Evolutionary conservation across 2,888 invertebrate genomes (phyloP).

Genomic region (Dioctria rufipes): DNA sequence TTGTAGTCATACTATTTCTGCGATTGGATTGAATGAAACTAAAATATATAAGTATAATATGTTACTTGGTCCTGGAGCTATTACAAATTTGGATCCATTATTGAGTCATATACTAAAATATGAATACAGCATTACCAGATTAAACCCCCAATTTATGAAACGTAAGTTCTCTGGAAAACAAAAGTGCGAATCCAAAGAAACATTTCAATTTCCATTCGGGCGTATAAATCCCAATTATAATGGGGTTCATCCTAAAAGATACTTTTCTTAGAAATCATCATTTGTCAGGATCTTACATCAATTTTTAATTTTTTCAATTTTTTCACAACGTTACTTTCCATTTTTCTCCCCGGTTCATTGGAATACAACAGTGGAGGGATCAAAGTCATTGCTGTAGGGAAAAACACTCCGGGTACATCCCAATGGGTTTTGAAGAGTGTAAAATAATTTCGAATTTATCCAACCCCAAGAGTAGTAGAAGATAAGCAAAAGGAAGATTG

Average conservation of each 20-base stretch:
- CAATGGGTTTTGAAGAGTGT: slow-evolving; percentile 53
- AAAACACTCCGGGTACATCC: slow-evolving; percentile 48
- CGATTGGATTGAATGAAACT: no score
- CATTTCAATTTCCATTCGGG: slow-evolving; percentile 40
- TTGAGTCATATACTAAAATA: no score
- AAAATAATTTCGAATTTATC: slow-evolving; percentile 59
- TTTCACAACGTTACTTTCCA: slow-evolving; percentile 20
- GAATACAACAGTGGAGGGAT: slow-evolving; percentile 15
- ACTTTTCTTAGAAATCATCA: slow-evolving; percentile 3
- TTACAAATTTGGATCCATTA: no score
- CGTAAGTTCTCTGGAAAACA: no score
- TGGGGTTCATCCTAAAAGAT: background rate
- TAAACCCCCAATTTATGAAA: no score
- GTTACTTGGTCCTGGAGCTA: no score
- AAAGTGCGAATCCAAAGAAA: no score
- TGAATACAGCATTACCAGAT: no score
- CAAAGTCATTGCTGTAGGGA: slow-evolving; percentile 26
- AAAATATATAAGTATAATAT: no score
- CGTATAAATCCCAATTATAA: slow-evolving; percentile 46
- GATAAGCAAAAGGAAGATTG: slow-evolving; percentile 51
- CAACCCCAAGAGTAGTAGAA: slow-evolving; percentile 43
- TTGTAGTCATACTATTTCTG: no score
- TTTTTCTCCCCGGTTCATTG: slow-evolving; percentile 25
- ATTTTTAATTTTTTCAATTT: slow-evolving; percentile 58
- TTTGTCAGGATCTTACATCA: slow-evolving; percentile 43